Percentiles rank a stretch among this genome's conserved stretches.
Evolutionary conservation across 2,888 invertebrate species (phyloP).

Genomic region (Amphipoea lucens): DNA sequence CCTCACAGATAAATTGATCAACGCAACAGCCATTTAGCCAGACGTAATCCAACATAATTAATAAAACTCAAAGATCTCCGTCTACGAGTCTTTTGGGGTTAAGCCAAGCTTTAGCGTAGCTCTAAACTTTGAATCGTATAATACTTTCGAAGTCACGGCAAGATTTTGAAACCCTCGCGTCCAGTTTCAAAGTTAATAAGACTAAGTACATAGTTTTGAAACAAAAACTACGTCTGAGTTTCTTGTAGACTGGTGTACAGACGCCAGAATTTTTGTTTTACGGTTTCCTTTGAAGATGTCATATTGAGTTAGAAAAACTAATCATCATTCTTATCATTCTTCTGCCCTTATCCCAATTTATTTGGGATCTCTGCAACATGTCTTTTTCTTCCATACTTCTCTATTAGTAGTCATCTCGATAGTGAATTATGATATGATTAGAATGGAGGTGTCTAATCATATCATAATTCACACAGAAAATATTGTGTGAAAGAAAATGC

Average conservation of each 20-base stretch:
- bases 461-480: not conserved
- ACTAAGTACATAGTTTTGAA: constrained; percentile 30
- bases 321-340: not conserved
- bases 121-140: constrained; percentile 47
- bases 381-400: not conserved
- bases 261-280: constrained; percentile 1
- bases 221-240: constrained; percentile 29
- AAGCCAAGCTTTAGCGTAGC: constrained; percentile 33
- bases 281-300: not conserved
- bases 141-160: constrained; percentile 43
- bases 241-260: not conserved
- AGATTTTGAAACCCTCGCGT: constrained; percentile 30
- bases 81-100: constrained; percentile 5
- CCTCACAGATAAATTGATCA: constrained; percentile 19
- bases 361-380: not conserved
- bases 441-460: too few relatives aligned
- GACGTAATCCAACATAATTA: constrained; percentile 55
- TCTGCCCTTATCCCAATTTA: not conserved
- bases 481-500: not conserved
- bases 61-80: constrained; percentile 1
- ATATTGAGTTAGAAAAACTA: not conserved
- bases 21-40: constrained; percentile 6
- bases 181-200: constrained; percentile 48
- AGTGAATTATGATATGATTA: too few relatives aligned
- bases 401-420: not conserved